Evolutionary conservation across 2,888 invertebrate species (phyloP).

Genomic region (Cataglyphis cursor): DNA sequence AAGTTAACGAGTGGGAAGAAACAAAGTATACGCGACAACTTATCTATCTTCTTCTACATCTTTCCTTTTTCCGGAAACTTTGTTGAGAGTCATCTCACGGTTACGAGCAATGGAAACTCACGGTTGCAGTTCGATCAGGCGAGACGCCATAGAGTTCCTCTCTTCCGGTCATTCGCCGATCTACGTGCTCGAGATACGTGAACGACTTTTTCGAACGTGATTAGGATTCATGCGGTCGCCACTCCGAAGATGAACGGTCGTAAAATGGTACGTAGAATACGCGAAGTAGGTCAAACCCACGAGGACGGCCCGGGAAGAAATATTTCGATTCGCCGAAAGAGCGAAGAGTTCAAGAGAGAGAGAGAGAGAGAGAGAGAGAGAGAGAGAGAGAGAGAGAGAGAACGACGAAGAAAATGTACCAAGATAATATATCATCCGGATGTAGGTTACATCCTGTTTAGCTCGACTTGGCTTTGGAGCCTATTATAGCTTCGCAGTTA

Average conservation of each 20-base stretch:
- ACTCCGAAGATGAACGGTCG: constrained; percentile 55
- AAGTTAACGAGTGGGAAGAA: constrained; percentile 4
- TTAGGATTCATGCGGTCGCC: constrained; percentile 73
- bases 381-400: background rate
- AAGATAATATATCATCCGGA: constrained; percentile 41
- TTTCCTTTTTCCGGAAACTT: constrained; percentile 35
- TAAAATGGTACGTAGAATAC: constrained; percentile 27
- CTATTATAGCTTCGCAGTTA: constrained; percentile 15
- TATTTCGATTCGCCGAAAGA: constrained; percentile 41
- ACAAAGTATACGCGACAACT: constrained; percentile 19
- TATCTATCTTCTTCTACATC: constrained; percentile 13
- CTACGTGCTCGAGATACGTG: constrained; percentile 57
- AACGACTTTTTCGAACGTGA: constrained; percentile 70
- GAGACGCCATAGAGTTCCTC: constrained; percentile 55
- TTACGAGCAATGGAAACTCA: constrained; percentile 37
- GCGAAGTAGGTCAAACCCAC: constrained; percentile 37
- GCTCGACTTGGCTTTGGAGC: background rate
- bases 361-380: background rate
- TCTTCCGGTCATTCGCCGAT: constrained; percentile 55
- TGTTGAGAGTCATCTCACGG: constrained; percentile 49
- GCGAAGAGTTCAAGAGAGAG: background rate
- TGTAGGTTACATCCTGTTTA: constrained; percentile 37
- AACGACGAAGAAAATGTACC: constrained; percentile 28
- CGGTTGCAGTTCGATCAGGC: constrained; percentile 51
- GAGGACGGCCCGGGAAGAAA: constrained; percentile 6